Base-by-base conservation (phyloP, 2,888 invertebrate species). In the Calliphora vomitoria region DNA sequence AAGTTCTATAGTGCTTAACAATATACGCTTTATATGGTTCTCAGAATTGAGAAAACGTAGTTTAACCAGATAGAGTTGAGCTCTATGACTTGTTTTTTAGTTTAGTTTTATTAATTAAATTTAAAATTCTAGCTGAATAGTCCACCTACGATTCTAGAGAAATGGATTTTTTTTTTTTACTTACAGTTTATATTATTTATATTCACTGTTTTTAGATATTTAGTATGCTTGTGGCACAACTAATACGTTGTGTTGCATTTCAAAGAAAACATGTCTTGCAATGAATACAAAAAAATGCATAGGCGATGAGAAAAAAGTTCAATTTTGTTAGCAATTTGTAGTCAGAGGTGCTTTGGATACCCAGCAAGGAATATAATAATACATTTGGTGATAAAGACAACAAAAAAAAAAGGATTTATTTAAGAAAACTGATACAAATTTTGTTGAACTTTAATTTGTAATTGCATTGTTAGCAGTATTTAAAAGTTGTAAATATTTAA, bases 231-330 rank as follows among this genome's bases (percentile, higher is more conserved):
- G 4, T 58, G 20, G 62, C 80, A 75, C 53, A 50, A 79, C 47
- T 15, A 66, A 71, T 82, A 72, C 80, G 31, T 60, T 79, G 76
- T 31, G 31, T 75, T 64, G 35, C 55, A 79, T 78, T 84, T 58
- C 44, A n/a, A 53, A 55, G 50, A 25, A 25, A 35, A 82, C 41
- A 76, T 62, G 15, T 76, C 35, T 58, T 47, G 55, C 74, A 35
- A 50, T 41, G 62, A 31, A 72, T 31, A 10, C 44, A 44, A 44
- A 44, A 44, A 47, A 47, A 68, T 18, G 47, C 55, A 5, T n/a
- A 15, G 47, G 11, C 0, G 11, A 31, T 58, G 58, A 35, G 44
- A 44, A 62, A 35, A 44, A 62, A 8, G 10, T 64, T 74, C 8
- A 64, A 47, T 80, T 62, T 47, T 47, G 35, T 62, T 55, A 53